Evolutionary conservation across 1,140 invertebrate genomes (phyloP).

Genomic region (Zaprionus ghesquierei): DNA sequence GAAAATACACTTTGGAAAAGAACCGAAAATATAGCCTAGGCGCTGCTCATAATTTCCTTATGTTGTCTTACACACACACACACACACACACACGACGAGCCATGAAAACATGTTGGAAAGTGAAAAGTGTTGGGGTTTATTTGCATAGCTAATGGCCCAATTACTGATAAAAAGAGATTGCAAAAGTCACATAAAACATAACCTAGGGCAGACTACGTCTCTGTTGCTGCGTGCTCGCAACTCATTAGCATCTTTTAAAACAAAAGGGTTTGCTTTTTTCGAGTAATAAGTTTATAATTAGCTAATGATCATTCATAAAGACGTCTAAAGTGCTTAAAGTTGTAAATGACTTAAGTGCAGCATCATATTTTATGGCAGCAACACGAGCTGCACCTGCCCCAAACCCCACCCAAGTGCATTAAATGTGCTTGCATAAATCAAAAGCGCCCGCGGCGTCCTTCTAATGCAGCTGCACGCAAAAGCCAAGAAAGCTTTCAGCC

Average conservation of each 20-base stretch:
- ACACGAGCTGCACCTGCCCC: too few species aligned
- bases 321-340: background rate
- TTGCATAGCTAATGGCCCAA: background rate
- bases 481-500: slow-evolving; percentile 14
- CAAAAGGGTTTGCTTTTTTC: background rate
- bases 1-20: background rate
- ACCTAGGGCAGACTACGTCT: background rate
- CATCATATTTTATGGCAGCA: background rate
- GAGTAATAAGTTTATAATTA: slow-evolving; percentile 11
- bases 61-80: background rate
- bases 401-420: background rate
- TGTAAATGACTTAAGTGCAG: slow-evolving; percentile 1
- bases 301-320: slow-evolving; percentile 12
- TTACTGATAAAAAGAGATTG: slow-evolving; percentile 1
- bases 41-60: background rate
- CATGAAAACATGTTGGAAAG: background rate
- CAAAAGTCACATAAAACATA: background rate
- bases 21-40: background rate
- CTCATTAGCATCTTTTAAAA: background rate
- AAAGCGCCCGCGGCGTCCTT: slow-evolving; percentile 12
- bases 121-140: background rate
- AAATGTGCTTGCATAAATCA: slow-evolving; percentile 26
- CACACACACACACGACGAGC: too few species aligned
- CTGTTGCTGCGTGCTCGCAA: background rate
- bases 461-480: slow-evolving; percentile 29